Base-by-base conservation (phyloP, 2,888 invertebrate genomes). In the Lysandra coridon region DNA sequence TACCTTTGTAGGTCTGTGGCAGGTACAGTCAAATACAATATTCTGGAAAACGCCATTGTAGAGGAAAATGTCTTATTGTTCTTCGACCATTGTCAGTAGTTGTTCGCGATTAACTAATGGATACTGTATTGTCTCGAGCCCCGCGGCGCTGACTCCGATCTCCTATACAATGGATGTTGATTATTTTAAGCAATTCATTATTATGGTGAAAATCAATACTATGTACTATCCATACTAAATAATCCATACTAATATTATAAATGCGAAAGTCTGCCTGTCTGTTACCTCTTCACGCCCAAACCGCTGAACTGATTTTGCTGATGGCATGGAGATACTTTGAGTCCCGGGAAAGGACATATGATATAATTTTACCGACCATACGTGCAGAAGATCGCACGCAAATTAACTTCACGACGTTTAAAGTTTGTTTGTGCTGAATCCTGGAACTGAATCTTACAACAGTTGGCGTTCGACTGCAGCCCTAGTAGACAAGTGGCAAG, bases 31-130 rank as follows among this genome's bases (percentile, higher is more conserved):
- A 91, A 92, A 92, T 91, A 92, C 92, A 91, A 90, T 91, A 91
- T 92, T 91, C 91, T 90, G 90, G 91, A 90, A 90, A 89, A 91
- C 69, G 89, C 91, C 86, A 92, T 92, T 92, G 92, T 92, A 88
- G 84, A 83, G 86, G 89, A 90, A 92, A 92, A 92, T 90, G 91
- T 89, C 85, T 88, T 91, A 90, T 92, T 93, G 93, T 93, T 92
- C 89, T 85, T 81, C 81, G 83, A 81, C 90, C 84, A 91, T 91
- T 91, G 91, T 92, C 87, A 85, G 83, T 82, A 84, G 85, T 84
- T 83, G 87, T 90, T 91, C 89, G 87, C 88, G 90, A 87, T 89
- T 91, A 89, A 87, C 90, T 93, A 92, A 92, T 92, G 91, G 92
- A 89, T 87, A 87, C 86, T 87, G 91, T 89, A 92, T 93, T 93